Base-by-base conservation (phyloP, 2,888 invertebrate species). In the Harpagoxenus sublaevis region DNA sequence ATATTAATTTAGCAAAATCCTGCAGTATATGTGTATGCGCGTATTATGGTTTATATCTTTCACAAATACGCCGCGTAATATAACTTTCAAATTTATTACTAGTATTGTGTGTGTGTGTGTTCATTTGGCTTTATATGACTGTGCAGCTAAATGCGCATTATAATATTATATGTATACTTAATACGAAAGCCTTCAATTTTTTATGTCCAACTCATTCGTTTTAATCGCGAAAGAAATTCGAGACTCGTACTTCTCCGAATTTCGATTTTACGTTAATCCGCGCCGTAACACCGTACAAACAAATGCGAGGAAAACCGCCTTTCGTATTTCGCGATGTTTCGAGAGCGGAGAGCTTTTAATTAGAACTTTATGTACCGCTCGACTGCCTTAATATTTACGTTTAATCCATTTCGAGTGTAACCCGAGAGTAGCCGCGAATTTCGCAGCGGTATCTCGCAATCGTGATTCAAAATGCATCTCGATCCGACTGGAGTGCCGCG, bases 361-460 rank as follows among this genome's bases (percentile, higher is more conserved):
- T 81, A 73, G 73, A 81, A 81, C 73, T 81, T 81, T 81, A 81
- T 81, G 79, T 81, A 81, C 73, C 73, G 79, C 73, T 81, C 79
- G 55, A 51, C 79, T 81, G 42, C 79, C 73, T 81, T 81, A 81
- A 81, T 81, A 81, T 81, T 81, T 81, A 81, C 73, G 71, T 81
- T 81, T 81, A 81, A 81, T 81, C 79, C 79, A 81, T 73, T 81
- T 73, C 71, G 48, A 81, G 48, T 60, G 60, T 81, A 81, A 81
- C 71, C 60, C 35, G 60, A 18, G 60, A 73, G 71, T 60, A 45
- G 48, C 79, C 55, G 48, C 48, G 60, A 60, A 81, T 81, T 81
- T 81, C 60, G 60, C 71, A 28, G 71, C 12, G 35, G 71, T 71
- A 71, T 79, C 48, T 79, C 79, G 71, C 70, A 70, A 79, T 70